Percentiles rank a stretch among this genome's conserved stretches.
Evolutionary conservation across 2,797 vertebrate species (phyloP).

Genomic region (Eulemur mongoz): DNA sequence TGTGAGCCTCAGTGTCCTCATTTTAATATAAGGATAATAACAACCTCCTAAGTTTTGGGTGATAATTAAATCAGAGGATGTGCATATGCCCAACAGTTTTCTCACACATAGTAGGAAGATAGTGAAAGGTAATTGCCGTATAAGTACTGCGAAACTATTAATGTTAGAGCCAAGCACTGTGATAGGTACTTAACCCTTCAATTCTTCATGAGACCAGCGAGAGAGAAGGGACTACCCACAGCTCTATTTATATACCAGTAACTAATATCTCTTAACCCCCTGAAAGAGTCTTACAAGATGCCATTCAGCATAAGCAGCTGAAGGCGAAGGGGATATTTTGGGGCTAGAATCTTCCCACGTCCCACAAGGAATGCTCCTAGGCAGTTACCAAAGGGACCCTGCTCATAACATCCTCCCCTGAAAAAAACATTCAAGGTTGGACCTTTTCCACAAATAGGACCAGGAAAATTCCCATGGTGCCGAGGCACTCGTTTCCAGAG

Average conservation of each 20-base stretch:
- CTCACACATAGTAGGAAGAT: not conserved
- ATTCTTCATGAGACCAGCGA: not conserved
- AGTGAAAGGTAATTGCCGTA: not conserved
- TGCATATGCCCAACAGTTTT: not conserved
- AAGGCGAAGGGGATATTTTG: conserved; percentile 53
- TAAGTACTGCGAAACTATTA: not conserved
- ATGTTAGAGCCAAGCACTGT: not conserved
- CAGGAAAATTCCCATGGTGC: conserved; percentile 76
- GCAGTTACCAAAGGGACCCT: conserved; percentile 47
- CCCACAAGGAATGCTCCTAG: conserved; percentile 53
- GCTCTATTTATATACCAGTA: not conserved
- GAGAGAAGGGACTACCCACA: not conserved
- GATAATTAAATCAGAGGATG: conserved; percentile 20
- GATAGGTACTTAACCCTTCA: not conserved
- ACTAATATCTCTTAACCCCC: not conserved
- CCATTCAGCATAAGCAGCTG: conserved; percentile 3
- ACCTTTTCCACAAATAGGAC: conserved; percentile 72
- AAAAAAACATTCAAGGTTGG: conserved; percentile 66
- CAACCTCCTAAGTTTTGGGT: not conserved
- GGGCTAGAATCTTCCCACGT: conserved; percentile 62
- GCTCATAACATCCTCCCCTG: conserved; percentile 64
- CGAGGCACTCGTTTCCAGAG: conserved; percentile 60
- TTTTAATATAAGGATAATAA: conserved; percentile 16
- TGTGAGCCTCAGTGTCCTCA: not conserved
- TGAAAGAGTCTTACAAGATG: conserved; percentile 11